Base-by-base conservation (phyloP, 2,113 vertebrate genomes). In the Cercopithecus mona region DNA sequence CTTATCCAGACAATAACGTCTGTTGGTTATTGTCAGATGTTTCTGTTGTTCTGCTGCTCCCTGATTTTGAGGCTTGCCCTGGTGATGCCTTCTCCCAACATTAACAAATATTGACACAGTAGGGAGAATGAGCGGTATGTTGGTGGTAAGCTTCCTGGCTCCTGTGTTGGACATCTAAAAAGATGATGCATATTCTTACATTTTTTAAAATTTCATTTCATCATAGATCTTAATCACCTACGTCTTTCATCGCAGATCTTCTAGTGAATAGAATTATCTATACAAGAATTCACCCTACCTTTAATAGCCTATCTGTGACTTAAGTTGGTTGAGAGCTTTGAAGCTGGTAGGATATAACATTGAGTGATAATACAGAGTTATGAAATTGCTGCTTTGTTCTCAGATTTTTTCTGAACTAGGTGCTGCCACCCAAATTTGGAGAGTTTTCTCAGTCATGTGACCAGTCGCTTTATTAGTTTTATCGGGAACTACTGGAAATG, bases 21-120 rank as follows among this genome's bases (percentile, higher is more conserved):
- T 90, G 98, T 99, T 61, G 99, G 99, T 96, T 99, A 99, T 95
- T 99, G 99, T 96, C 99, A 99, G 97, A 99, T 99, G 99, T 99
- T 99, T 82, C 98, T 99, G 96, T 98, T 99, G 97, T 98, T 99
- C 98, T 99, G 99, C 98, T 99, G 94, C 99, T 99, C 52, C 98
- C 99, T 10, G 99, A 99, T 84, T 99, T 99, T 86, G 99, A 99
- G 98, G 99, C 99, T 86, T 99, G 99, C 96, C 98, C 98, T 3
- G 99, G 99, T 45, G 99, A 99, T 52, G 98, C 99, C 70, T 99
- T 99, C 98, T 99, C 99, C 97, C 98, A 99, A 96, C 98, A 99
- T 97, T 99, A 99, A 66, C 99, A 99, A 98, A 98, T 99, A 98
- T 99, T 97, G 99, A 99, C 97, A 98, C 98, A 98, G 99, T 98